Evolutionary conservation across 2,113 vertebrate genomes (phyloP).

Genomic region (Tetrax tetrax): DNA sequence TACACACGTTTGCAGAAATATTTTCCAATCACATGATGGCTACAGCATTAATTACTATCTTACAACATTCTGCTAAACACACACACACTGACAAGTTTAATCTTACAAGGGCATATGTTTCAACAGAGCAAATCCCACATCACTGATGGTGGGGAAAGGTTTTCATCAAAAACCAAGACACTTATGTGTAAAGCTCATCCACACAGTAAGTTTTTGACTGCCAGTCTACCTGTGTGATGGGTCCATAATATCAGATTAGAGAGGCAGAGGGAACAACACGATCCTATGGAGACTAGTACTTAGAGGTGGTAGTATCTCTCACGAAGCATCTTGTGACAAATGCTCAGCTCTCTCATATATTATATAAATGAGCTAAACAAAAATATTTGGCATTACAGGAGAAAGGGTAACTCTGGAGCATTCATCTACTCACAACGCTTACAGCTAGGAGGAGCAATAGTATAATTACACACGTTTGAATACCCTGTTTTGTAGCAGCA

Average conservation of each 20-base stretch:
- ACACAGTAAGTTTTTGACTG: background rate
- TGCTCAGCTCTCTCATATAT: background rate
- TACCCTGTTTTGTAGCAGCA: background rate
- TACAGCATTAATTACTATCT: conserved; percentile 28
- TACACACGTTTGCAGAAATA: conserved; percentile 36
- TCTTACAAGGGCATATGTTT: background rate
- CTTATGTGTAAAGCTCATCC: background rate
- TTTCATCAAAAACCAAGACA: background rate
- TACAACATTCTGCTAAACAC: background rate
- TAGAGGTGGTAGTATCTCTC: background rate
- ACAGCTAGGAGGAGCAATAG: background rate
- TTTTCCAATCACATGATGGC: conserved; percentile 37
- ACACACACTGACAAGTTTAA: background rate
- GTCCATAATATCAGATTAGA: background rate
- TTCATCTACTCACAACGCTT: background rate
- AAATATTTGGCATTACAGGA: background rate
- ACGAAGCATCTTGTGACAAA: background rate
- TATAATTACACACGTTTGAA: background rate
- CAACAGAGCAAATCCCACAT: background rate
- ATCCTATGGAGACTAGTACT: background rate
- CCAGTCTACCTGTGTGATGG: background rate
- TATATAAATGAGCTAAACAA: background rate
- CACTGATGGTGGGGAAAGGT: background rate
- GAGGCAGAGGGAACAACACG: background rate
- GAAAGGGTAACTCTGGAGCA: background rate